Conservation (phyloP, 2,797 vertebrate genomes). For the Lophius americanus region DNA sequence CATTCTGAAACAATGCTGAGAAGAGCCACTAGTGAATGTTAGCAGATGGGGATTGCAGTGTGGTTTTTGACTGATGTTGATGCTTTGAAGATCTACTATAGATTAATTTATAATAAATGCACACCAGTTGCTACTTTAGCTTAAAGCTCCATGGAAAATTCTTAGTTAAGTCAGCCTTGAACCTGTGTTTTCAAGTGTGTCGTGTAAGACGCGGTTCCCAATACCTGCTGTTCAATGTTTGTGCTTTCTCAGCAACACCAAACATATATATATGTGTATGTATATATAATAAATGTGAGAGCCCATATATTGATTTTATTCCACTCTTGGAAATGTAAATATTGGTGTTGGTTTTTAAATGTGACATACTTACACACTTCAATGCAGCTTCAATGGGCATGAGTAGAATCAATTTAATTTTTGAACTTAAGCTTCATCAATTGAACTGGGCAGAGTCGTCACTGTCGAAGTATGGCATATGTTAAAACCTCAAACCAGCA, state of each 20-base stretch:
- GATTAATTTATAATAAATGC: slow-evolving; percentile 48
- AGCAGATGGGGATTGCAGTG: slow-evolving; percentile 22
- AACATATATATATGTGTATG: slow-evolving; percentile 4
- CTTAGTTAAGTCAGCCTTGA: slow-evolving; percentile 64
- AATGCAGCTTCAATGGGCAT: background rate
- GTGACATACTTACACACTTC: background rate
- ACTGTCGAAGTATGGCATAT: background rate
- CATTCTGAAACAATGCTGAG: slow-evolving; percentile 61
- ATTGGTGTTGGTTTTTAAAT: background rate
- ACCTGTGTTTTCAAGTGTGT: slow-evolving; percentile 48
- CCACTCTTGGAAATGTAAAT: slow-evolving; percentile 17
- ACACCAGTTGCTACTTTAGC: slow-evolving; percentile 51
- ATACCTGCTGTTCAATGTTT: slow-evolving; percentile 33
- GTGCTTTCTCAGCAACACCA: slow-evolving; percentile 18
- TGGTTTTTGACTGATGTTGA: slow-evolving; percentile 38
- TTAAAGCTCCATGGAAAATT: slow-evolving; percentile 66
- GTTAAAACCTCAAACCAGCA: background rate
- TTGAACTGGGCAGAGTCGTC: slow-evolving; percentile 9
- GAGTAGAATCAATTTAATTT: no score
- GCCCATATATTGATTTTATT: slow-evolving; percentile 37
- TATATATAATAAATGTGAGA: slow-evolving; percentile 11
- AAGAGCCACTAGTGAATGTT: slow-evolving; percentile 48
- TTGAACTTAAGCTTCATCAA: background rate
- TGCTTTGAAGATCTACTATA: slow-evolving; percentile 51
- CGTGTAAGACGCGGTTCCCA: slow-evolving; percentile 24